Evolutionary conservation across 2,797 vertebrate species (phyloP).

Genomic region (Simalia tracyae): DNA sequence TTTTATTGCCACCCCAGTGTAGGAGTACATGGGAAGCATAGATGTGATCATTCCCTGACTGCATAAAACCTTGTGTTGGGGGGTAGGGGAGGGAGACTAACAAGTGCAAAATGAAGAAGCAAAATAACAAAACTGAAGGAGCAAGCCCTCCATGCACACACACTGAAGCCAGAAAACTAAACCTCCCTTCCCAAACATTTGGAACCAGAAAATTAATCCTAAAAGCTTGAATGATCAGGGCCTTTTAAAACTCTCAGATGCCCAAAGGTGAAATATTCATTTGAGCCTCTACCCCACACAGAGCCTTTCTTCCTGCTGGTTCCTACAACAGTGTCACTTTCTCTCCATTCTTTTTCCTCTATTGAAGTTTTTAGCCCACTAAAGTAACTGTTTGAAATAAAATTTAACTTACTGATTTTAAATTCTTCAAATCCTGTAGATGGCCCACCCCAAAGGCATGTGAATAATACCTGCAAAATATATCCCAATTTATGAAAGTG

Average conservation of each 20-base stretch:
- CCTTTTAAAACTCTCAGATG: background rate
- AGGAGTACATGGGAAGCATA: background rate
- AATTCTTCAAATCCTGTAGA: background rate
- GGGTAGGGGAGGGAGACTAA: no score
- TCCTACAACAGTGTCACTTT: background rate
- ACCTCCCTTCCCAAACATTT: background rate
- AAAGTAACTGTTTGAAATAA: background rate
- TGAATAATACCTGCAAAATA: background rate
- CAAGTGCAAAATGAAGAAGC: background rate
- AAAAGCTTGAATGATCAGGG: background rate
- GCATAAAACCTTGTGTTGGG: background rate
- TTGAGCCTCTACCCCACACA: background rate
- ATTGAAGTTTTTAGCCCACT: background rate
- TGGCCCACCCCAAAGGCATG: background rate
- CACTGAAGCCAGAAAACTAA: background rate
- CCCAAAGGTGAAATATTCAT: background rate
- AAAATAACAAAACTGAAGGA: background rate
- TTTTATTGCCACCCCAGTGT: background rate
- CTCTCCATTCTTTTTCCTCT: background rate
- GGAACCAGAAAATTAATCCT: background rate
- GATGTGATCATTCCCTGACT: background rate
- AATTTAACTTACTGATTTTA: background rate
- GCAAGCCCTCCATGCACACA: background rate
- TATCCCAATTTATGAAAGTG: background rate
- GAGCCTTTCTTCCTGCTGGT: background rate